phyloP scores from a whole-genome alignment of 2,888 invertebrate genomes.

The Empis livida region DNA sequence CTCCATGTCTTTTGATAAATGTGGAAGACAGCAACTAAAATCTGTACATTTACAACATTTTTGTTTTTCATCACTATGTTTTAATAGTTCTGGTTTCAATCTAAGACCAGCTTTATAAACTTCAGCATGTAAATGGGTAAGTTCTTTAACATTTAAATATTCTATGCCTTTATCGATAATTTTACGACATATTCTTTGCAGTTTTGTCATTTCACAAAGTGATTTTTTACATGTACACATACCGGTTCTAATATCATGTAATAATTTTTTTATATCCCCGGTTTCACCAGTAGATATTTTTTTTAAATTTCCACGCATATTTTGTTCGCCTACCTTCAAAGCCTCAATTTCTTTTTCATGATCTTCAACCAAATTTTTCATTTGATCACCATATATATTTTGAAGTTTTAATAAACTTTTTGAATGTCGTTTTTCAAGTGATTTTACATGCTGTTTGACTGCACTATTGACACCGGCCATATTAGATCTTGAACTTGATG shows the following conservation, averaged over 20 bases:
- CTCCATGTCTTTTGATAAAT: conserved; percentile 20
- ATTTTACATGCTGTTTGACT: background rate
- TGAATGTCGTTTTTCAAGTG: conserved; percentile 1
- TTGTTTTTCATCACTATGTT: conserved; percentile 4
- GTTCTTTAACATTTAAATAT: conserved; percentile 22
- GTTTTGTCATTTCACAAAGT: conserved; percentile 12
- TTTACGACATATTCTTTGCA: conserved; percentile 26
- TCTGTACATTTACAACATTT: conserved; percentile 25
- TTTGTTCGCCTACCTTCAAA: conserved; percentile 1
- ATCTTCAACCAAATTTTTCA: conserved; percentile 8
- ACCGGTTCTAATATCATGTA: background rate
- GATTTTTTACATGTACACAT: background rate
- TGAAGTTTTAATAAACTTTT: conserved; percentile 9
- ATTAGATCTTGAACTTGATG: background rate
- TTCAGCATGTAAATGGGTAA: conserved; percentile 26
- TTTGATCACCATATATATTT: conserved; percentile 7
- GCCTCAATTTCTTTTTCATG: conserved; percentile 8
- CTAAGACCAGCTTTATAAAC: conserved; percentile 24
- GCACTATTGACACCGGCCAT: conserved; percentile 2
- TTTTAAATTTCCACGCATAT: background rate
- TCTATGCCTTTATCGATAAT: conserved; percentile 25
- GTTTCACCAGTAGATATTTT: background rate
- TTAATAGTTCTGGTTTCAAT: conserved; percentile 17
- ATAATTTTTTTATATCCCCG: background rate
- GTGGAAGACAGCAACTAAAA: conserved; percentile 19